These are phyloP conservation scores for Chirona hameri DNA, from an alignment of 2,888 invertebrate genomes.

Conservation along the genomic window DNA sequence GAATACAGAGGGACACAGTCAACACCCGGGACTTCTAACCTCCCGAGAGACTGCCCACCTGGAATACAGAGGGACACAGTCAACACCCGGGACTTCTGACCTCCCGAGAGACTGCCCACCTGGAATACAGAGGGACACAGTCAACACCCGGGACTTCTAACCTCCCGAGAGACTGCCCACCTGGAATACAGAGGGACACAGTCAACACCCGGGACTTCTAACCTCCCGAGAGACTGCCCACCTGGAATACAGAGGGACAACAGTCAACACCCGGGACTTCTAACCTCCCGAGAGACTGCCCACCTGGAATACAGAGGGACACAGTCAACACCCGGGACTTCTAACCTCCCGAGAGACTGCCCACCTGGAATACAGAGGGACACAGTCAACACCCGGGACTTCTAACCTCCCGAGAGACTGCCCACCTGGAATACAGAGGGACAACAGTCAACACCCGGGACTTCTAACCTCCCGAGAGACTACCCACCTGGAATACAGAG, in stretches of 20 bases:
- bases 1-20: slow-evolving; percentile 86
- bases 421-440: slow-evolving; percentile 86
- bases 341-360: slow-evolving; percentile 65
- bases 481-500: slow-evolving; percentile 89
- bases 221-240: slow-evolving; percentile 72
- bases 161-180: slow-evolving; percentile 94
- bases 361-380: slow-evolving; percentile 88
- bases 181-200: slow-evolving; percentile 87
- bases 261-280: slow-evolving; percentile 95
- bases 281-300: slow-evolving; percentile 96
- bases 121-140: slow-evolving; percentile 89
- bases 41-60: slow-evolving; percentile 89
- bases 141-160: slow-evolving; percentile 95
- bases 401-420: slow-evolving; percentile 96
- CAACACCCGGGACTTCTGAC: not conserved
- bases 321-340: slow-evolving; percentile 51
- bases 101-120: slow-evolving; percentile 75
- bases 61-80: slow-evolving; percentile 83
- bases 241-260: slow-evolving; percentile 87
- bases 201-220: not conserved
- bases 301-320: slow-evolving; percentile 86
- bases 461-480: slow-evolving; percentile 61
- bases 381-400: slow-evolving; percentile 92
- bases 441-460: slow-evolving; percentile 55
- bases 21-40: slow-evolving; percentile 98